Conservation (phyloP, 2,797 vertebrate genomes). For the Cuniculus paca region DNA sequence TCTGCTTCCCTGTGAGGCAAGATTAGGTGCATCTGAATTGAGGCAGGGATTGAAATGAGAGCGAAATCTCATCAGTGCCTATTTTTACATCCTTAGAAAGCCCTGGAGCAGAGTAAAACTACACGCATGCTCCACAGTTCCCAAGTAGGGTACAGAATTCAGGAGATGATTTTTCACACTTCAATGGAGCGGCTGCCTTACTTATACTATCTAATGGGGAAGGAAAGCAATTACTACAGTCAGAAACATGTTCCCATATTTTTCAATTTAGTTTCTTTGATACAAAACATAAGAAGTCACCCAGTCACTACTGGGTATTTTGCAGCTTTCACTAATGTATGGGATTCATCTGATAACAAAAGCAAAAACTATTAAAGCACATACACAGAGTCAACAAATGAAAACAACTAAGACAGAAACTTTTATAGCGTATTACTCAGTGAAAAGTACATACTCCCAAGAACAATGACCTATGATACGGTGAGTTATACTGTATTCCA, state of each 20-base stretch:
- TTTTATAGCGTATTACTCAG: not conserved
- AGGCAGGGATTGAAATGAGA: constrained; percentile 60
- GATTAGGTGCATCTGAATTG: constrained; percentile 71
- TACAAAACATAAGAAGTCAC: not conserved
- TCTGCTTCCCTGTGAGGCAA: constrained; percentile 76
- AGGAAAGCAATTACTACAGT: constrained; percentile 71
- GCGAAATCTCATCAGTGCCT: constrained; percentile 62
- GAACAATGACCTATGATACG: not conserved
- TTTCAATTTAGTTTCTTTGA: constrained; percentile 33
- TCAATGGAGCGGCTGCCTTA: constrained; percentile 68
- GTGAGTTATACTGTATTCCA: not conserved
- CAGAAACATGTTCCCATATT: not conserved
- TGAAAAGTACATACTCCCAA: constrained; percentile 10
- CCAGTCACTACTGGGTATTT: not conserved
- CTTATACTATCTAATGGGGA: constrained; percentile 81
- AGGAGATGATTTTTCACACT: constrained; percentile 79
- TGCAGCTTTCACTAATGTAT: not conserved
- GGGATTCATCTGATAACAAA: not conserved
- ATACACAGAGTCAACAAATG: not conserved
- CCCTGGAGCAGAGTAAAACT: constrained; percentile 60
- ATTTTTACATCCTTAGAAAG: constrained; percentile 55
- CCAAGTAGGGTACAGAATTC: constrained; percentile 58
- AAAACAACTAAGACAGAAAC: not conserved
- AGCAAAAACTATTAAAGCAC: not conserved
- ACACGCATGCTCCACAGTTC: constrained; percentile 44